These are phyloP conservation scores for Nothura maculosa DNA, from an alignment of 2,797 vertebrate genomes.

Conservation along the genomic window DNA sequence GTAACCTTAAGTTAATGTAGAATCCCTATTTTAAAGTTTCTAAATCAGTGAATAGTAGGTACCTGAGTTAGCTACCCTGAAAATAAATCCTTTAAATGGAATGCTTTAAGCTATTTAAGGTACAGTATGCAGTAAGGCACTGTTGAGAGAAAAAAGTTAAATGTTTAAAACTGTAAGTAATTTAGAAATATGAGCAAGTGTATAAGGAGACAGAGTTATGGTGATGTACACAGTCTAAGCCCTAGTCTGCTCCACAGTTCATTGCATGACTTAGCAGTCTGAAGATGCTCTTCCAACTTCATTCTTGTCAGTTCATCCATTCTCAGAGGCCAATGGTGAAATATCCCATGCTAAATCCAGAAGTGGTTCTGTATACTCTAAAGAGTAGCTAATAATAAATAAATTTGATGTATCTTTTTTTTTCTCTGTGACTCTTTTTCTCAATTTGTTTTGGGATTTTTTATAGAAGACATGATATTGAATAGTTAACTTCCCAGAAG, in stretches of 20 bases:
- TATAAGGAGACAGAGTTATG: neutral
- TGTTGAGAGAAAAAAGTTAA: neutral
- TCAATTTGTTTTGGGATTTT: neutral
- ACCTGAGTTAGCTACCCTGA: neutral
- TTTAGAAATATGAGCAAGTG: neutral
- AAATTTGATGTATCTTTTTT: neutral
- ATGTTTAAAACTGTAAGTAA: neutral
- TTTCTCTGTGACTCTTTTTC: neutral
- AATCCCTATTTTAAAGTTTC: neutral
- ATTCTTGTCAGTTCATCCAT: neutral
- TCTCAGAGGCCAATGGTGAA: neutral
- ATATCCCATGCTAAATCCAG: neutral
- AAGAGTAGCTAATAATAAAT: neutral
- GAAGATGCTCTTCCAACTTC: neutral
- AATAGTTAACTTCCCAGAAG: neutral
- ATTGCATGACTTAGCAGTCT: neutral
- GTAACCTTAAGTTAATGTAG: neutral
- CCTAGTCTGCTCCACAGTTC: neutral
- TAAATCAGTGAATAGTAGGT: neutral
- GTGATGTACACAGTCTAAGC: neutral
- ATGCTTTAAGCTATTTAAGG: neutral
- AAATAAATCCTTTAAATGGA: neutral
- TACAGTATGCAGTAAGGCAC: neutral
- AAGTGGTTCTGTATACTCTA: neutral
- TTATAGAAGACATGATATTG: neutral